Evolutionary conservation across 2,113 vertebrate genomes (phyloP).

Genomic region (Syngnathus typhle): DNA sequence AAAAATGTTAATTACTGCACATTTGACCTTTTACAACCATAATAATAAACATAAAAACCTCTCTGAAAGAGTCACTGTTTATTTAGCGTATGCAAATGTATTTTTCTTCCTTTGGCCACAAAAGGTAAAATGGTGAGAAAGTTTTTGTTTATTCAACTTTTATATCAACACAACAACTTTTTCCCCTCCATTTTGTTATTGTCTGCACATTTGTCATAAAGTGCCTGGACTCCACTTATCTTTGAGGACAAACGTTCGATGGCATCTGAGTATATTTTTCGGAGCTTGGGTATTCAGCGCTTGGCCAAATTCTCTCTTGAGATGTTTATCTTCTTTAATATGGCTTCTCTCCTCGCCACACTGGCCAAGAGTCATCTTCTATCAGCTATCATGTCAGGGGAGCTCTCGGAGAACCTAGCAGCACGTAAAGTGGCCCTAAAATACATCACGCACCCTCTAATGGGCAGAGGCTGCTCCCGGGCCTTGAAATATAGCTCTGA

Average conservation of each 20-base stretch:
- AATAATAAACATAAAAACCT: not conserved
- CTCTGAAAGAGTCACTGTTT: not conserved
- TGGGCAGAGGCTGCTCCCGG: constrained; percentile 53
- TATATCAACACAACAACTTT: not conserved
- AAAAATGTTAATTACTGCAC: too few species aligned
- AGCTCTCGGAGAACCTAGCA: constrained; percentile 63
- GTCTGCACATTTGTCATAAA: constrained; percentile 5
- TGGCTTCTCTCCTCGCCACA: constrained; percentile 7
- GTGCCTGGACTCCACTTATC: not conserved
- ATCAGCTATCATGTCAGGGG: constrained; percentile 68
- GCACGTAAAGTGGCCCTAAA: constrained; percentile 69
- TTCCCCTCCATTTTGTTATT: not conserved
- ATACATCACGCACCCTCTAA: constrained; percentile 66
- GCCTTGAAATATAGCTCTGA: constrained; percentile 68
- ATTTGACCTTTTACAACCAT: not conserved
- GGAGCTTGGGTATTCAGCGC: constrained; percentile 12
- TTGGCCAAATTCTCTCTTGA: constrained; percentile 30
- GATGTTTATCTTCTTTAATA: constrained; percentile 31
- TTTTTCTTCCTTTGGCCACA: not conserved
- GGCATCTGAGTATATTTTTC: constrained; percentile 8
- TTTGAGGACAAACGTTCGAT: constrained; percentile 2
- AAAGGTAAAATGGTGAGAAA: not conserved
- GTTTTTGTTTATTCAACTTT: not conserved
- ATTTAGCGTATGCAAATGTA: not conserved
- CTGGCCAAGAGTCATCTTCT: constrained; percentile 53